Evolutionary conservation across 1,140 invertebrate species (phyloP).

Genomic region (Oscheius sp.): DNA sequence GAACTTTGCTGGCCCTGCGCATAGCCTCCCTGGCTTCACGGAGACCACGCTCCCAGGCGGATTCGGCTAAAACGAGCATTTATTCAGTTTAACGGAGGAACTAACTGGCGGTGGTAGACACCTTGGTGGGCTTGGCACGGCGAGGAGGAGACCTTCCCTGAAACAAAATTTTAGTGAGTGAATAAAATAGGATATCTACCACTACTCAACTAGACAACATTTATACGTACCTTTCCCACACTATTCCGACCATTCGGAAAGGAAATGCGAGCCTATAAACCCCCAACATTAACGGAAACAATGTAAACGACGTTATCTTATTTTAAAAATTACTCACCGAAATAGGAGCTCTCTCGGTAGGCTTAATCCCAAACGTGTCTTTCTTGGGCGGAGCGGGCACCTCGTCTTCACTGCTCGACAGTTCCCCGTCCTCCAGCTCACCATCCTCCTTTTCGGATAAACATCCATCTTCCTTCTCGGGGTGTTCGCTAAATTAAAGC

Average conservation of each 20-base stretch:
- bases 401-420: conserved; percentile 1
- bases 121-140: too few species aligned
- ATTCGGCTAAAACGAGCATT: too few species aligned
- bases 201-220: too few species aligned
- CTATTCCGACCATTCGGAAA: neutral
- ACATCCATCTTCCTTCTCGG: neutral
- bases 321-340: too few species aligned
- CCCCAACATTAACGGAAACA: neutral
- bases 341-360: neutral
- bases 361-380: neutral
- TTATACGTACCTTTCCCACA: neutral
- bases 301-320: neutral
- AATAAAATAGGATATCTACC: too few species aligned
- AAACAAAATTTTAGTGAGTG: too few species aligned
- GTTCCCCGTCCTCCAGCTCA: conserved; percentile 8
- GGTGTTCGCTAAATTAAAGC: too few species aligned
- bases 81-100: too few species aligned
- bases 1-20: neutral
- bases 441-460: conserved; percentile 1
- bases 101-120: too few species aligned
- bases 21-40: neutral
- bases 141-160: too few species aligned
- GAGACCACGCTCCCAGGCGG: neutral
- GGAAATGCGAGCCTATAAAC: neutral
- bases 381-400: neutral